phyloP scores from a whole-genome alignment of 2,797 vertebrate genomes.

The Anniella stebbinsi region DNA sequence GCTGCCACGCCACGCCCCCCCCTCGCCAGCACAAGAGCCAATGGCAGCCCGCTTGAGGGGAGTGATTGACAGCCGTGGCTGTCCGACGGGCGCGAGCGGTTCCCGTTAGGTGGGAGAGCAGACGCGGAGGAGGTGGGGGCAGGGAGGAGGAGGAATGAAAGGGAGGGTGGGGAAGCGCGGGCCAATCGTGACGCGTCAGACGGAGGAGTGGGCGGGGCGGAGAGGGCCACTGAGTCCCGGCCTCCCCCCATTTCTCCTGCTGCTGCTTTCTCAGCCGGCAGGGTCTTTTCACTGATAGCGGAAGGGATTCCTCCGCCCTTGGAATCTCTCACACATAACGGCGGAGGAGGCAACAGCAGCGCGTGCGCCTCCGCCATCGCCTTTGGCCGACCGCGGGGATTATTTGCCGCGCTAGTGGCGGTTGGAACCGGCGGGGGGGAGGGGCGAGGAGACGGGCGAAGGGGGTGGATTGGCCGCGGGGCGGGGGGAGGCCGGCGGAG shows the following conservation, averaged over 20 bases:
- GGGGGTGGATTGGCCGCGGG: not conserved
- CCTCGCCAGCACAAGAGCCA: not conserved
- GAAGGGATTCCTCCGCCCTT: constrained; percentile 33
- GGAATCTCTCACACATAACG: constrained; percentile 17
- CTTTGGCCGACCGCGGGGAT: constrained; percentile 12
- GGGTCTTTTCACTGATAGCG: not conserved
- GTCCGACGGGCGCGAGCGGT: not conserved
- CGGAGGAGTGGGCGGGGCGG: constrained; percentile 11
- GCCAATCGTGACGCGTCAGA: constrained; percentile 3
- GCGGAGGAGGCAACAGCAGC: not conserved
- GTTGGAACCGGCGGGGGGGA: not conserved
- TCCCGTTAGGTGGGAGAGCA: constrained; percentile 8
- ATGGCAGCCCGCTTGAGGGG: not conserved
- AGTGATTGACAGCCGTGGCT: constrained; percentile 22
- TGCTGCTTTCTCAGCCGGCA: not conserved
- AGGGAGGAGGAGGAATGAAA: not conserved
- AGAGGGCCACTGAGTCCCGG: not conserved
- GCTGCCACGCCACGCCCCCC: constrained; percentile 15
- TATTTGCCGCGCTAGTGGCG: constrained; percentile 6
- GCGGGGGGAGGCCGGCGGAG: not conserved
- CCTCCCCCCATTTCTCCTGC: not conserved
- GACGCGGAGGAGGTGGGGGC: not conserved
- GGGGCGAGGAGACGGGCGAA: not conserved
- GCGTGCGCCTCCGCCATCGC: constrained; percentile 13
- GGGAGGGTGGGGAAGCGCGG: not conserved